Base-by-base conservation (phyloP, 2,113 vertebrate genomes). In the Cariama cristata region DNA sequence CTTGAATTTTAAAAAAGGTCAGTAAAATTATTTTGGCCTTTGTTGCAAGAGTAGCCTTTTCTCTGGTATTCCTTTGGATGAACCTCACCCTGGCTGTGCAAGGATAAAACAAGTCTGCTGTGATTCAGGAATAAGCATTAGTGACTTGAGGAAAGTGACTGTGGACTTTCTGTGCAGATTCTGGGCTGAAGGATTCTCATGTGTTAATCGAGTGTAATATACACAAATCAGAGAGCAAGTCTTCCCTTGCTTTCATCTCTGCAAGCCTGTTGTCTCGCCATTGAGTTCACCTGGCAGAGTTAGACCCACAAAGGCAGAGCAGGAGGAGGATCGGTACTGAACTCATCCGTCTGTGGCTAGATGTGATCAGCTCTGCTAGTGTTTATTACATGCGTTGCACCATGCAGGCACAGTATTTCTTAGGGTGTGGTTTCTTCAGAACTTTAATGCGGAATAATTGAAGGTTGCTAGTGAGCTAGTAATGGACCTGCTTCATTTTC, bases 341-440 rank as follows among this genome's bases (percentile, higher is more conserved):
- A 50, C 67, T 88, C 14, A 2, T 44, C 77, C 4, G 0, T 67
- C 49, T 45, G 26, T 58, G 55, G 38, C 67, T 49, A 69, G 64
- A 47, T 2, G 2, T 2, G 18, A 86, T 93, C 63, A 19, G 20
- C n/a, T 55, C 38, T 67, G 35, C 47, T 60, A 27, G 63, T 56
- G 56, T 83, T 96, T 56, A 64, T 92, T 86, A 67, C 44, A 38
- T 47, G 71, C 3, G 1, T 93, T 95, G 67, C 93, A 74, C 88
- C 58, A 66, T 47, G 58, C 56, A 69, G 58, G 42, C 30, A 35
- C 47, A 63, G 4, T 60, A 9, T 75, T 95, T 90, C 33, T 35
- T 71, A 63, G 88, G 93, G 92, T 90, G 96, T 96, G 95, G 89
- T 76, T 91, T 82, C 56, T 94, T 69, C 33, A 53, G 62, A 75